These are phyloP conservation scores for Merops nubicus DNA, from an alignment of 2,113 vertebrate genomes.

Conservation along the genomic window DNA sequence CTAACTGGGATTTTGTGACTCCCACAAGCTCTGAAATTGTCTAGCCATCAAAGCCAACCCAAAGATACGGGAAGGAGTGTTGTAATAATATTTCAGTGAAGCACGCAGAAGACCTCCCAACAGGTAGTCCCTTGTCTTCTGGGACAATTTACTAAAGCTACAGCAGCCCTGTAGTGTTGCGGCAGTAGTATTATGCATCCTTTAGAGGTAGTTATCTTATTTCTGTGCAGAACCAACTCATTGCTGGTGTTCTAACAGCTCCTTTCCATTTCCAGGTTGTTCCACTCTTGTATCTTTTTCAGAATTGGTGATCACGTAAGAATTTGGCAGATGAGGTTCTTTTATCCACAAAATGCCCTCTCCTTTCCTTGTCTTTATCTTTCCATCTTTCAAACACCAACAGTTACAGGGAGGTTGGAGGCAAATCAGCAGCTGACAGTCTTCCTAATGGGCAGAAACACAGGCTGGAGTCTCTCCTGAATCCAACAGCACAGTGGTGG, in stretches of 20 bases:
- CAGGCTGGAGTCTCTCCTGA: not conserved
- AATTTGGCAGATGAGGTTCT: not conserved
- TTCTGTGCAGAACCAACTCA: not conserved
- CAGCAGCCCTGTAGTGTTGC: not conserved
- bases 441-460: conserved; percentile 2
- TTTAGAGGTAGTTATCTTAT: not conserved
- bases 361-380: not conserved
- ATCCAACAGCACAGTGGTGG: not conserved
- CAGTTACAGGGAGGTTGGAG: not conserved
- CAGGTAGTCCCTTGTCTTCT: not conserved
- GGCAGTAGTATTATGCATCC: not conserved
- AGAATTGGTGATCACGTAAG: not conserved
- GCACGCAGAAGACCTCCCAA: not conserved
- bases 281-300: not conserved
- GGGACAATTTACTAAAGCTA: not conserved
- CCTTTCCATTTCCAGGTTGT: not conserved
- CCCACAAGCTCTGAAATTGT: not conserved
- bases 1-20: not conserved
- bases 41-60: not conserved
- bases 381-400: not conserved
- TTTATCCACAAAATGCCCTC: not conserved
- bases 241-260: not conserved
- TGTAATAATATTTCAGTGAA: not conserved
- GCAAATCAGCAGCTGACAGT: not conserved
- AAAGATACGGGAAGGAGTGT: not conserved